Evolutionary conservation across 2,113 vertebrate species (phyloP).

Genomic region (Tilapia sparmanii): DNA sequence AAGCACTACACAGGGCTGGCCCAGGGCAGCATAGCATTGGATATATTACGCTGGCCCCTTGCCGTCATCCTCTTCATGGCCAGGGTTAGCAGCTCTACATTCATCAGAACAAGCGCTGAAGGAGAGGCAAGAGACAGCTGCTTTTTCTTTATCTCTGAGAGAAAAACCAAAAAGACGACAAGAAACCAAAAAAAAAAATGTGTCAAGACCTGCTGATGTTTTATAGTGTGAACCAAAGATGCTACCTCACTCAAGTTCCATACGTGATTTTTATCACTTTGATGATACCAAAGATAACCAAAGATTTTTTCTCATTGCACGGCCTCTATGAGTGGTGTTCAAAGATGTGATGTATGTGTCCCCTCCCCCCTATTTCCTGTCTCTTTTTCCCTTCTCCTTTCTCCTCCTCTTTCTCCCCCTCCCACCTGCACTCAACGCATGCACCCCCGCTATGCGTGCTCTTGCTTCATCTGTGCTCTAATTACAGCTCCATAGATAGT

Average conservation of each 20-base stretch:
- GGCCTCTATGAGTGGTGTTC: constrained; percentile 82
- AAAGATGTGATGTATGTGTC: constrained; percentile 73
- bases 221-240: constrained; percentile 99
- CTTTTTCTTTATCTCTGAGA: constrained; percentile 71
- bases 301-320: constrained; percentile 90
- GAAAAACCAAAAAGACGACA: constrained; percentile 49
- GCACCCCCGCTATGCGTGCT: constrained; percentile 42
- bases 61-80: constrained; percentile 82
- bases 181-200: constrained; percentile 59
- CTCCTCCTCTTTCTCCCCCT: constrained; percentile 59
- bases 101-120: constrained; percentile 79
- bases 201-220: constrained; percentile 94
- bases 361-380: neutral
- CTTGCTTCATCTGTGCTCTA: constrained; percentile 58
- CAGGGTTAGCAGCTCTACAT: constrained; percentile 85
- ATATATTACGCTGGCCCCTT: constrained; percentile 63
- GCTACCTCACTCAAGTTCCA: constrained; percentile 99
- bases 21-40: constrained; percentile 43
- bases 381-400: neutral
- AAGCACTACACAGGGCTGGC: constrained; percentile 84
- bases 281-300: constrained; percentile 99
- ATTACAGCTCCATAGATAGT: constrained; percentile 54
- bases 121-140: constrained; percentile 81
- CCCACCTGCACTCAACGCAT: constrained; percentile 71
- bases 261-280: constrained; percentile 99